These are phyloP conservation scores for Aulostomus chinensis DNA, from an alignment of 2,797 vertebrate genomes.

Conservation along the genomic window DNA sequence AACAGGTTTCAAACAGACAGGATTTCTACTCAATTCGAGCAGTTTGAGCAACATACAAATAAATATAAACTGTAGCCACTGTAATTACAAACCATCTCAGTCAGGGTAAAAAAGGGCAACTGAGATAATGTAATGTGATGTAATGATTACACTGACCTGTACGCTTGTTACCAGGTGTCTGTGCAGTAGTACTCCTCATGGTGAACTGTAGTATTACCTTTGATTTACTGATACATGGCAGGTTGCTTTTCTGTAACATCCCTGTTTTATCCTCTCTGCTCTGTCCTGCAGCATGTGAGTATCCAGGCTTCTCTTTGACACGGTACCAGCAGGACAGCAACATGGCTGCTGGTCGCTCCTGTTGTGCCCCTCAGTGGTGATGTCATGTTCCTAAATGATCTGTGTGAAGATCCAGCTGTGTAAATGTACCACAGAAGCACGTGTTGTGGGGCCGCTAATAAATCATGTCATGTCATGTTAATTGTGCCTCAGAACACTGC, in stretches of 20 bases:
- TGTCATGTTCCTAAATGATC: conserved; percentile 43
- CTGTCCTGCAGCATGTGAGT: conserved; percentile 79
- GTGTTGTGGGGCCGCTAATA: conserved; percentile 70
- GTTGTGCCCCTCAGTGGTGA: conserved; percentile 47
- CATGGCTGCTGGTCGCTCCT: conserved; percentile 14
- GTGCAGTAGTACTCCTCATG: too few relatives aligned
- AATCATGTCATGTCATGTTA: conserved; percentile 83
- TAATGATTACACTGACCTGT: too few relatives aligned
- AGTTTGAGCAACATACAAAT: too few relatives aligned
- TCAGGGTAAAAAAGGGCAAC: too few relatives aligned
- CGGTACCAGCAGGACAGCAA: conserved; percentile 1
- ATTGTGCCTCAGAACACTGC: conserved; percentile 81
- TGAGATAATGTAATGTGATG: too few relatives aligned
- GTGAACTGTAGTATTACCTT: too few relatives aligned
- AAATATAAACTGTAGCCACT: too few relatives aligned
- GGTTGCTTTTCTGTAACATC: background rate
- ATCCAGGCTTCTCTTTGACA: conserved; percentile 12
- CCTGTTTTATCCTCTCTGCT: conserved; percentile 3
- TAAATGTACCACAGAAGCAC: conserved; percentile 69
- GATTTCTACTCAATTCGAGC: too few relatives aligned
- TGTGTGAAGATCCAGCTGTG: conserved; percentile 74
- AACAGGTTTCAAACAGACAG: too few relatives aligned
- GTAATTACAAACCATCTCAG: too few relatives aligned
- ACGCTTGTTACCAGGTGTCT: too few relatives aligned
- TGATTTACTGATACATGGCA: fast-evolving